Evolutionary conservation across 2,113 vertebrate genomes (phyloP).

Genomic region (Manacus vitellinus): DNA sequence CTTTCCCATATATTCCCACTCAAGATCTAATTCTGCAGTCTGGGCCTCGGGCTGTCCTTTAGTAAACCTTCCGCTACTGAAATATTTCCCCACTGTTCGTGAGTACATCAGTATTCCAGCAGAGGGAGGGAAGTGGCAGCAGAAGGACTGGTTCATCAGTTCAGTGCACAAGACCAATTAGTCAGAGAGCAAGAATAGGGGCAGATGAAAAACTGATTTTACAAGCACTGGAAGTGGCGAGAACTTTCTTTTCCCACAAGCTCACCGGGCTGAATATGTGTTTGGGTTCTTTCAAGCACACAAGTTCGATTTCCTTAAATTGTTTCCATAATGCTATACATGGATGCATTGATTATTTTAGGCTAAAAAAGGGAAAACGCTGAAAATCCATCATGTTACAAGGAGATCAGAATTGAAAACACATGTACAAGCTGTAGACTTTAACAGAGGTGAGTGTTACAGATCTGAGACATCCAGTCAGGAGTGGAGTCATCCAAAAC

Average conservation of each 20-base stretch:
- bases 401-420: conserved; percentile 10
- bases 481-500: not conserved
- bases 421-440: not conserved
- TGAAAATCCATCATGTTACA: not conserved
- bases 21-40: not conserved
- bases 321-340: not conserved
- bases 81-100: not conserved
- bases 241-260: conserved; percentile 4
- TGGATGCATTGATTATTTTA: not conserved
- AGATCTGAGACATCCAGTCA: not conserved
- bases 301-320: not conserved
- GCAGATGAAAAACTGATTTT: conserved; percentile 33
- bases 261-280: not conserved
- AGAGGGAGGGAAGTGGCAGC: conserved; percentile 59
- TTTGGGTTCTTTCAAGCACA: not conserved
- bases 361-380: not conserved
- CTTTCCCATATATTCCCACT: not conserved
- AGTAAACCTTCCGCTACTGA: conserved; percentile 8
- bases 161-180: conserved; percentile 18
- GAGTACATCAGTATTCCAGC: conserved; percentile 45
- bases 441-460: not conserved
- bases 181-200: conserved; percentile 32
- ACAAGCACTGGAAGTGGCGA: not conserved
- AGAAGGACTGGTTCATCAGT: conserved; percentile 47
- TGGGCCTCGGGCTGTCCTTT: conserved; percentile 2